Conservation (phyloP, 2,113 vertebrate genomes). For the Sminthopsis crassicaudata region DNA sequence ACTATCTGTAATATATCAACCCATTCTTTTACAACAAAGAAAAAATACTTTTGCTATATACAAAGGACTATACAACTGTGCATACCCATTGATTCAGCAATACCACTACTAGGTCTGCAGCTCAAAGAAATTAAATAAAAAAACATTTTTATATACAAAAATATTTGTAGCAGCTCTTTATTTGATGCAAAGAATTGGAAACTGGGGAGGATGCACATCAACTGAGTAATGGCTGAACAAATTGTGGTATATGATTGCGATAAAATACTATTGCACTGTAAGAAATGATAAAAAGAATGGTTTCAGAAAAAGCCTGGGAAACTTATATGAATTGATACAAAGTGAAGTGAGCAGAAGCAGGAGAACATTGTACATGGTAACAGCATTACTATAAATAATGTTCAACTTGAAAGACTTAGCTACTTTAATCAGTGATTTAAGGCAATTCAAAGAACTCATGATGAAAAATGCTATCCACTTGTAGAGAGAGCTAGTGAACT, state of each 20-base stretch:
- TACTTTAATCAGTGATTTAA: not conserved
- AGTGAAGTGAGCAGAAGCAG: not conserved
- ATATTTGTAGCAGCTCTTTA: not conserved
- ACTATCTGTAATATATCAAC: not conserved
- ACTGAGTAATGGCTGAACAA: not conserved
- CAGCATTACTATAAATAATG: not conserved
- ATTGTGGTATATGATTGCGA: not conserved
- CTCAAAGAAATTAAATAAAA: not conserved
- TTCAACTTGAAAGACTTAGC: not conserved
- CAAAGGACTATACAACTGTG: not conserved
- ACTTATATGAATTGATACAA: not conserved
- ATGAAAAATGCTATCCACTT: not conserved
- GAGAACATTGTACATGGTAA: not conserved
- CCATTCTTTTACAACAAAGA: not conserved
- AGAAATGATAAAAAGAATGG: not conserved
- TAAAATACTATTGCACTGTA: not conserved
- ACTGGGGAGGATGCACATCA: not conserved
- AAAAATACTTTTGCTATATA: not conserved
- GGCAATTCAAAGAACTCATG: not conserved
- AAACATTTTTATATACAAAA: not conserved
- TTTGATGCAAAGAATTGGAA: not conserved
- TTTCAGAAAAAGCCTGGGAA: not conserved
- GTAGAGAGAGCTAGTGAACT: not conserved
- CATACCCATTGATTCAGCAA: not conserved
- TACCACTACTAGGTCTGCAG: not conserved